Conservation (phyloP, 2,113 vertebrate species). For the Syngnathus scovelli region DNA sequence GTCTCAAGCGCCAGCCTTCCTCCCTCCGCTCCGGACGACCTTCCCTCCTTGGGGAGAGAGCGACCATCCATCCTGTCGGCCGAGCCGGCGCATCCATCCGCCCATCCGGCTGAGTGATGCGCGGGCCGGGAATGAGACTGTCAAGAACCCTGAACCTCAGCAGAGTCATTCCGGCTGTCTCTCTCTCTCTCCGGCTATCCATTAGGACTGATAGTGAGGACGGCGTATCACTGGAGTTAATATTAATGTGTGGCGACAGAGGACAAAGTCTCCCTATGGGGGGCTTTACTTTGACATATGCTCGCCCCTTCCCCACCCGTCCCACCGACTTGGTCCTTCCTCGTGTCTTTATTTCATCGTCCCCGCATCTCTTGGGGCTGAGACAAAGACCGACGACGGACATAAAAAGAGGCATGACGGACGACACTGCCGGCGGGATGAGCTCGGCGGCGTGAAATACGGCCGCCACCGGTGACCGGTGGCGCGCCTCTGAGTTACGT, state of each 20-base stretch:
- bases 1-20: constrained; percentile 41
- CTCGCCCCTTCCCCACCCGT: constrained; percentile 41
- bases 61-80: constrained; percentile 58
- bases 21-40: constrained; percentile 53
- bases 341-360: constrained; percentile 24
- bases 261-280: constrained; percentile 61
- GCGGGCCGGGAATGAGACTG: constrained; percentile 61
- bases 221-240: constrained; percentile 58
- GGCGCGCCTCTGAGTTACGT: constrained; percentile 29
- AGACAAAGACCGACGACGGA: constrained; percentile 25
- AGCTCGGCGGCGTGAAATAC: constrained; percentile 27
- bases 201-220: constrained; percentile 56
- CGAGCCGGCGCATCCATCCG: constrained; percentile 51
- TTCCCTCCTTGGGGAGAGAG: constrained; percentile 58
- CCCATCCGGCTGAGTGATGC: constrained; percentile 64
- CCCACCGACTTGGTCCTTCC: constrained; percentile 29
- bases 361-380: neutral
- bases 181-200: constrained; percentile 21
- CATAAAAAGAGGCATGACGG: constrained; percentile 34
- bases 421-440: constrained; percentile 23
- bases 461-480: constrained; percentile 15
- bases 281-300: constrained; percentile 60
- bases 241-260: constrained; percentile 63
- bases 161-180: constrained; percentile 42
- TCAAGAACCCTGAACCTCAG: constrained; percentile 64